Percentiles rank a stretch among this genome's conserved stretches.
phyloP scores from a whole-genome alignment of 2,113 vertebrate species.

The Maylandia zebra region DNA sequence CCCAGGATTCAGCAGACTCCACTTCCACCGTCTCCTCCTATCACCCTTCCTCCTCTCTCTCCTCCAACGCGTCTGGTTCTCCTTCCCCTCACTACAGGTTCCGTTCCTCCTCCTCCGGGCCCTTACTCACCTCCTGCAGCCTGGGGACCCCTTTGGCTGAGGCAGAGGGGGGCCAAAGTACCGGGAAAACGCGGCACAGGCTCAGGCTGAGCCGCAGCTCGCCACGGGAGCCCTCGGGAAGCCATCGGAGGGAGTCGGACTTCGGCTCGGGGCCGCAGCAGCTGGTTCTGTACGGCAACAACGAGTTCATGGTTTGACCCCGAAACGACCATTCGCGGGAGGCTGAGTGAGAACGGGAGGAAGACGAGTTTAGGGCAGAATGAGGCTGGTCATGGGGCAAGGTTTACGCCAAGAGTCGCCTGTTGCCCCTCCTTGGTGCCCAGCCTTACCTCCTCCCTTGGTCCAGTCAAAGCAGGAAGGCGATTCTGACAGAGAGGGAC shows the following conservation, averaged over 20 bases:
- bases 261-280: conserved; percentile 70
- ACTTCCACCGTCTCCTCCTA: conserved; percentile 61
- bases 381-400: conserved; percentile 12
- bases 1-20: conserved; percentile 64
- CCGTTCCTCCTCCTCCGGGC: conserved; percentile 80
- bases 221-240: conserved; percentile 77
- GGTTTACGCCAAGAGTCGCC: background rate
- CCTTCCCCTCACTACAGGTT: conserved; percentile 71
- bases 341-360: background rate
- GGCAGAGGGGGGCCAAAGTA: conserved; percentile 29
- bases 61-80: conserved; percentile 63
- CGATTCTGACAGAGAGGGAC: background rate
- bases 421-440: conserved; percentile 1
- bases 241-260: conserved; percentile 74
- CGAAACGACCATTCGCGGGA: background rate
- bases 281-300: conserved; percentile 84
- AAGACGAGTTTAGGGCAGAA: background rate
- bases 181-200: conserved; percentile 71
- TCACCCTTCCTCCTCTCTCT: conserved; percentile 74
- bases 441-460: background rate
- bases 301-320: conserved; percentile 93
- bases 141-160: conserved; percentile 46
- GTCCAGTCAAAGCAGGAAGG: background rate
- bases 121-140: conserved; percentile 74
- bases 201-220: conserved; percentile 84